A percentile compares a stretch with the other conserved stretches of the same genome.
phyloP scores from a whole-genome alignment of 2,113 vertebrate genomes.

The Nothocercus nigrocapillus region DNA sequence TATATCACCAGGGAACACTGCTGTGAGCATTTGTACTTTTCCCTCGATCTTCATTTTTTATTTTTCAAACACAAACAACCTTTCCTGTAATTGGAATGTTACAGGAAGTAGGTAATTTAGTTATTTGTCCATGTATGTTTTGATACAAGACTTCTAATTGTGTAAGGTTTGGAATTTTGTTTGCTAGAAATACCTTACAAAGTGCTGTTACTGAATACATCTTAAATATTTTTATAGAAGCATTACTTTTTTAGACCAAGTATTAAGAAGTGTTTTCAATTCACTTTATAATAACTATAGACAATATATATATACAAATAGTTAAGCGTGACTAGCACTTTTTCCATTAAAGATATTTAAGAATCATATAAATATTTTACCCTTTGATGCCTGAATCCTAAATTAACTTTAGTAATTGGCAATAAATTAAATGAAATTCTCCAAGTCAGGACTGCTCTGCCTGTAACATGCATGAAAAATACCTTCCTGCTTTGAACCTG shows the following conservation, averaged over 20 bases:
- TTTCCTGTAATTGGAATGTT: not conserved
- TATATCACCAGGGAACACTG: not conserved
- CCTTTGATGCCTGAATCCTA: no score
- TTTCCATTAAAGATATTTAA: not conserved
- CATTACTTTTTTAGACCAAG: not conserved
- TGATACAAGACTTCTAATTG: not conserved
- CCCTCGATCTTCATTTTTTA: not conserved
- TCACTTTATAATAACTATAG: not conserved
- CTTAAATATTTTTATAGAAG: not conserved
- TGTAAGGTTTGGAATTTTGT: not conserved
- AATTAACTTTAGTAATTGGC: no score
- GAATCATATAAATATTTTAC: not conserved
- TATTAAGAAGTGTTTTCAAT: not conserved
- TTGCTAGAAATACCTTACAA: not conserved
- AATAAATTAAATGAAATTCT: no score
- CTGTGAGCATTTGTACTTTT: not conserved
- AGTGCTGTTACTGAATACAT: not conserved
- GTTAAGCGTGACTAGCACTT: not conserved
- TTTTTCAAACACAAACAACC: not conserved
- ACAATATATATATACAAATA: not conserved
- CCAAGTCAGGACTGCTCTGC: no score
- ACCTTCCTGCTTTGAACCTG: not conserved
- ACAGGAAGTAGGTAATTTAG: not conserved
- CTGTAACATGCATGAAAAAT: not conserved
- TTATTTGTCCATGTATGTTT: not conserved